A percentile compares a stretch with the other conserved stretches of the same genome.
Evolutionary conservation across 2,888 invertebrate species (phyloP).

Genomic region (Hyposoter didymator): DNA sequence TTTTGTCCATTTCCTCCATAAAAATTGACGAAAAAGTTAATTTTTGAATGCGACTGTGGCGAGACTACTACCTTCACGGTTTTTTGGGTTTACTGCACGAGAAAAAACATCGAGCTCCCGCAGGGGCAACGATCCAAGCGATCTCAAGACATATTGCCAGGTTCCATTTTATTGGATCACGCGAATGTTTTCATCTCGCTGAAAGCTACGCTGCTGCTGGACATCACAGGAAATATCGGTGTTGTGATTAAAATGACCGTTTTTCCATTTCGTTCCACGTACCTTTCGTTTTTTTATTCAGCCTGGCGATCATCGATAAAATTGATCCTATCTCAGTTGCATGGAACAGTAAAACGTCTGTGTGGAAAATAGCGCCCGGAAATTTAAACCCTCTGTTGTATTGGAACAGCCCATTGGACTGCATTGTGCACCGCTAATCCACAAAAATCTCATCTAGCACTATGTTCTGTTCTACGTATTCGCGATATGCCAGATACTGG

Average conservation of each 20-base stretch:
- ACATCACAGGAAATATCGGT: slow-evolving; percentile 14
- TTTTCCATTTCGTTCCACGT: slow-evolving; percentile 24
- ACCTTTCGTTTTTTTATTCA: slow-evolving; percentile 25
- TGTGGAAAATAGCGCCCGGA: slow-evolving; percentile 8
- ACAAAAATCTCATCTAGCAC: slow-evolving; percentile 21
- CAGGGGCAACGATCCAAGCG: not conserved
- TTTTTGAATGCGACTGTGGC: no score
- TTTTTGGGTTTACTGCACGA: not conserved
- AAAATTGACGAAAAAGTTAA: no score
- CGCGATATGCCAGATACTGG: slow-evolving; percentile 9
- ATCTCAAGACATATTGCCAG: not conserved
- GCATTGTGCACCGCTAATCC: slow-evolving; percentile 2
- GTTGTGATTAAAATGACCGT: not conserved
- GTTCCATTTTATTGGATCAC: not conserved
- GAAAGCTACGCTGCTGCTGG: slow-evolving; percentile 13
- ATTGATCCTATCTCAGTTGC: slow-evolving; percentile 33
- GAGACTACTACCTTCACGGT: not conserved
- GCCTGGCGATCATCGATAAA: slow-evolving; percentile 34
- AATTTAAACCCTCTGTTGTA: slow-evolving; percentile 27
- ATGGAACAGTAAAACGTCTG: slow-evolving; percentile 28
- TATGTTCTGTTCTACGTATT: not conserved
- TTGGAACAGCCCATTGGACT: not conserved
- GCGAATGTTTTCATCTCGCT: not conserved
- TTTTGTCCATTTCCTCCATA: no score
- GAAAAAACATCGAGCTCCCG: not conserved